Conservation (phyloP, 1,140 invertebrate genomes). For the Drosophila triauraria region DNA sequence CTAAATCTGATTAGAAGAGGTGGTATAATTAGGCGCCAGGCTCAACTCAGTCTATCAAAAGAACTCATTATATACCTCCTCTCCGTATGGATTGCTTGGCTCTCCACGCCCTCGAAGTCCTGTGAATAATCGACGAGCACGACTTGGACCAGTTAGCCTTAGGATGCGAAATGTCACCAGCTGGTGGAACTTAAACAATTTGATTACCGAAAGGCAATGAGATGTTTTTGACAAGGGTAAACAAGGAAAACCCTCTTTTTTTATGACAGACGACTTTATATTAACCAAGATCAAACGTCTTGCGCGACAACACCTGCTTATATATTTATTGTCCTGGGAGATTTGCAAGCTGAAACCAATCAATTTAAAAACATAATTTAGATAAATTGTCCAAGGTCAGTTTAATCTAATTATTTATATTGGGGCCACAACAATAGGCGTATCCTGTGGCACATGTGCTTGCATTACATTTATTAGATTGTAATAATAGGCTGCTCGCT, state of each 20-base stretch:
- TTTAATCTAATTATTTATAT: constrained; percentile 15
- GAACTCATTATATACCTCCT: constrained; percentile 3
- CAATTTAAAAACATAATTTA: not conserved
- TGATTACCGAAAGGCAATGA: constrained; percentile 6
- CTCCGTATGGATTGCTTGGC: not conserved
- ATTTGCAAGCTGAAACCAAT: not conserved
- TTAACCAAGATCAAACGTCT: constrained; percentile 14
- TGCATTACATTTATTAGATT: constrained; percentile 31
- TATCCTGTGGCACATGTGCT: constrained; percentile 9
- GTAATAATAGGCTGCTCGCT: constrained; percentile 12
- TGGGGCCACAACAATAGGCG: not conserved
- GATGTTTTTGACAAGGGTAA: constrained; percentile 15
- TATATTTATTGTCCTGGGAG: not conserved
- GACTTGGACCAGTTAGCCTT: not conserved
- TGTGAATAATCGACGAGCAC: constrained; percentile 19
- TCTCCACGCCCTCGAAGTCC: not conserved
- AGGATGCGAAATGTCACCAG: constrained; percentile 17
- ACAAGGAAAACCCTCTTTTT: not conserved
- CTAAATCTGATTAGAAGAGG: not conserved
- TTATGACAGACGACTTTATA: constrained; percentile 5
- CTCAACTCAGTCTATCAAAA: not conserved
- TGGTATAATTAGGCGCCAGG: constrained; percentile 3
- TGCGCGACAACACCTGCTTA: constrained; percentile 11
- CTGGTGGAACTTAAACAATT: constrained; percentile 13
- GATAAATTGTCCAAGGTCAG: constrained; percentile 6